Percentiles rank a stretch among this genome's conserved stretches.
Evolutionary conservation across 1,140 invertebrate genomes (phyloP).

Genomic region (Euwallacea fornicatus): DNA sequence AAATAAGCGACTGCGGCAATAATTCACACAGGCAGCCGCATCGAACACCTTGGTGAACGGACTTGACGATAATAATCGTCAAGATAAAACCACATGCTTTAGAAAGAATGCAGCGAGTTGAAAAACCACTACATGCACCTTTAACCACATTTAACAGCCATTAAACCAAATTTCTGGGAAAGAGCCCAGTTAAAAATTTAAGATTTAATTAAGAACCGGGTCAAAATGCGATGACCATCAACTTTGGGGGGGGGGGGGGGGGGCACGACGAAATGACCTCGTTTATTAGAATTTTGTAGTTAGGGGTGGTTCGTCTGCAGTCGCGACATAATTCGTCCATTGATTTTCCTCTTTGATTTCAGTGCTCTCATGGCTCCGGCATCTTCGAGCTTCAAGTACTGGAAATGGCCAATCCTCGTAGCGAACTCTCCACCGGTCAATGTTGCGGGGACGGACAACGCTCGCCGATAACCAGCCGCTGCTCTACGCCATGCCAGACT

Average conservation of each 20-base stretch:
- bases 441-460: slow-evolving; percentile 73
- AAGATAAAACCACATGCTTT: slow-evolving; percentile 22
- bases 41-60: too few relatives aligned
- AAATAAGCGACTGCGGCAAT: too few relatives aligned
- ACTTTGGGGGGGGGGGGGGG: background rate
- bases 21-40: too few relatives aligned
- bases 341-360: slow-evolving; percentile 37
- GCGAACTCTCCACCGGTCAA: slow-evolving; percentile 74
- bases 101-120: slow-evolving; percentile 17
- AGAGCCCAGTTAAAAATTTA: slow-evolving; percentile 23
- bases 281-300: too few relatives aligned
- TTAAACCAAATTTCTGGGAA: slow-evolving; percentile 22
- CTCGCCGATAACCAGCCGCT: slow-evolving; percentile 57
- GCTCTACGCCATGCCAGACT: slow-evolving; percentile 71
- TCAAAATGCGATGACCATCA: background rate
- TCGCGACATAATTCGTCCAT: background rate
- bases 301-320: background rate
- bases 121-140: too few relatives aligned
- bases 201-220: slow-evolving; percentile 20
- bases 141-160: slow-evolving; percentile 3
- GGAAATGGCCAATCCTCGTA: slow-evolving; percentile 83
- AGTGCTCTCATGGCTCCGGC: slow-evolving; percentile 76
- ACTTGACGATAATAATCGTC: background rate
- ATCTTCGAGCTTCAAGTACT: slow-evolving; percentile 90
- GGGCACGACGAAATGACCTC: too few relatives aligned